phyloP scores from a whole-genome alignment of 92 coral and sea anemone species.

The Paragorgia papillata region DNA sequence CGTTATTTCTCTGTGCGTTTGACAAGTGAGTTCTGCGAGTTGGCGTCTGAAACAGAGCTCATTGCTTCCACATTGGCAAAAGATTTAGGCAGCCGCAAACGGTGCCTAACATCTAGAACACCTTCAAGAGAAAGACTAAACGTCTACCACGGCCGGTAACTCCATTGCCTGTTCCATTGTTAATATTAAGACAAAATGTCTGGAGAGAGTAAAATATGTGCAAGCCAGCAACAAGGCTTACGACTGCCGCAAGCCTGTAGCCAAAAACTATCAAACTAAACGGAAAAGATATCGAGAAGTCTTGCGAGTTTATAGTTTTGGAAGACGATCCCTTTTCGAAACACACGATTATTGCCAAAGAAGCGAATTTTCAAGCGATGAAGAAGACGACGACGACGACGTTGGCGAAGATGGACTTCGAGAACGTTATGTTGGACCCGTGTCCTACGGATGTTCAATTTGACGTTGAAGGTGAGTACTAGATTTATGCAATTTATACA shows the following conservation, averaged over 20 bases:
- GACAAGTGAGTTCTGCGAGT: constrained; percentile 2
- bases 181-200: constrained; percentile 32
- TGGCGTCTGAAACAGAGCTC: not conserved
- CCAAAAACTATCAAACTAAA: not conserved
- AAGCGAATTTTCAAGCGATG: not conserved
- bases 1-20: not conserved
- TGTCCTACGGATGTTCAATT: constrained; percentile 10
- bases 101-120: constrained; percentile 21
- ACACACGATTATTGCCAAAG: not conserved
- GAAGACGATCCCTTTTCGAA: not conserved
- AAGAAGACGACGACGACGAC: constrained; percentile 1
- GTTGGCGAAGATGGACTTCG: not conserved
- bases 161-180: not conserved
- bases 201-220: not conserved
- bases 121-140: not conserved
- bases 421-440: constrained; percentile 4
- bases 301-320: not conserved
- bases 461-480: constrained; percentile 14
- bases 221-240: not conserved
- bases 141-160: constrained; percentile 30
- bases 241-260: not conserved
- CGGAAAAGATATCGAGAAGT: not conserved
- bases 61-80: not conserved
- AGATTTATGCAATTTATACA: not conserved
- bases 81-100: constrained; percentile 21